Base-by-base conservation (phyloP, 2,888 invertebrate genomes). In the Chrysina gloriosa region DNA sequence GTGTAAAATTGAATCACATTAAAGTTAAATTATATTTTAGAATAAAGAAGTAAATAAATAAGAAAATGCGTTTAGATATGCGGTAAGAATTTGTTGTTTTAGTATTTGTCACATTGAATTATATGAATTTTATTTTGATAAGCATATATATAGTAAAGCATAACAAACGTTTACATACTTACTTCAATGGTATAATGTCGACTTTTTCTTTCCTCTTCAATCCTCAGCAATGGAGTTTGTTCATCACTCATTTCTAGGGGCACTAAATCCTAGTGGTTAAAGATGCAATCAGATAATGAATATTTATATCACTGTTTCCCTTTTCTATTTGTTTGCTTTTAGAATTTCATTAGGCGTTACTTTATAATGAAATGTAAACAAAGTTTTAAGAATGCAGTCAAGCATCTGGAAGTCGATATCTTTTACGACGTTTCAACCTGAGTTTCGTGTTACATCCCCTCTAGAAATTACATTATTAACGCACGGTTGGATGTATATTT, bases 381-480 rank as follows among this genome's bases (percentile, higher is more conserved):
- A 61, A 69, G 48, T 61, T 61, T 65, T 50, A 61, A 61, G 69
- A 65, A 58, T 65, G 65, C 50, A 39, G 47, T 61, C 39, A 47
- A 50, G 63, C 47, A 50, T 61, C 69, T 48, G 69, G 48, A 65
- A 69, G 65, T 58, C 65, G 58, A 69, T 69, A 69, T 56, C 65
- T 61, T 31, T 47, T 9, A 56, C 56, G 58, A 45, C 69, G 58
- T 61, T 61, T 69, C 50, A 65, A 65, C 36, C 50, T 61, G 63
- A 27, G 61, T 69, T 27, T 69, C 64, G 16, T 23, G 31, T 69
- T 69, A 65, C 69, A 29, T 42, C 50, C 68, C 69, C 61, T 52
- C 65, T 69, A 64, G 65, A 64, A 65, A 63, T 65, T 52, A 47
- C 23, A 48, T 69, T 69, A 65, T 58, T 69, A 25, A 61, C 61